phyloP scores from a whole-genome alignment of 2,113 vertebrate genomes.

The Crypturellus undulatus region DNA sequence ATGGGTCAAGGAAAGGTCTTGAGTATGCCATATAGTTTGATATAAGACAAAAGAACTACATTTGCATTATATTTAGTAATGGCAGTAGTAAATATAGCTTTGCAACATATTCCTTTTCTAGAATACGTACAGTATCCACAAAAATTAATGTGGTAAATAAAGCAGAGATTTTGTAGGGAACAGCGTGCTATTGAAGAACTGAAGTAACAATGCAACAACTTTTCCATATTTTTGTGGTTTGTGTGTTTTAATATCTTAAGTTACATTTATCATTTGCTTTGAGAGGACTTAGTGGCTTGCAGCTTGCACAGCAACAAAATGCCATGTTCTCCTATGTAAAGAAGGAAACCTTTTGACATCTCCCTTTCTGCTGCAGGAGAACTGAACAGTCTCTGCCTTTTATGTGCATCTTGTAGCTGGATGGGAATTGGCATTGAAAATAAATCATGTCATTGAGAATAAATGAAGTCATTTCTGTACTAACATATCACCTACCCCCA shows the following conservation, averaged over 20 bases:
- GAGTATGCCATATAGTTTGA: neutral
- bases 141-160: neutral
- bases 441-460: neutral
- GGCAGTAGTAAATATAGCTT: neutral
- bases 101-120: neutral
- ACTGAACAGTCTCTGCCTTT: neutral
- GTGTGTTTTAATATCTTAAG: neutral
- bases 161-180: neutral
- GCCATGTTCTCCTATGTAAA: neutral
- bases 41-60: neutral
- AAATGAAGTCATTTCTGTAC: neutral
- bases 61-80: neutral
- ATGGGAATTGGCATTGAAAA: neutral
- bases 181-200: neutral
- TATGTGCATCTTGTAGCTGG: neutral
- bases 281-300: neutral
- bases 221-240: neutral
- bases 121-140: too few relatives aligned
- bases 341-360: neutral
- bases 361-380: neutral
- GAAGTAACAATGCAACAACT: neutral
- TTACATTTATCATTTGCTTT: neutral
- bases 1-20: neutral
- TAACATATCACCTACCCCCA: neutral
- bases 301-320: neutral